A percentile compares a stretch with the other conserved stretches of the same genome.
phyloP scores from a whole-genome alignment of 1,140 invertebrate species.

The Phenacoccus solenopsis region DNA sequence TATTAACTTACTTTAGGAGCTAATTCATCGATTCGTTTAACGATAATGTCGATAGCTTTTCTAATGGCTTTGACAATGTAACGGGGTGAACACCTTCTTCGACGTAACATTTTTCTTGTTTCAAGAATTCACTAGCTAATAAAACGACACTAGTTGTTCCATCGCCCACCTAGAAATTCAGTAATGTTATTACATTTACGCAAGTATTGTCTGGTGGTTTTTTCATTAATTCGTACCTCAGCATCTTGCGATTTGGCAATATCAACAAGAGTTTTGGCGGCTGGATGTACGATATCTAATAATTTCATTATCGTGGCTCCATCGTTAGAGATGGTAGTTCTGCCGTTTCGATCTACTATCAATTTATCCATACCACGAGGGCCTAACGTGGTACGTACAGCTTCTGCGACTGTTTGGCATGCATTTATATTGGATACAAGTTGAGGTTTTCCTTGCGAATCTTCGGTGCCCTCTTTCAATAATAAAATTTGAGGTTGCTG shows the following conservation, averaged over 20 bases:
- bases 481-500: constrained; percentile 97
- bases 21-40: constrained; percentile 74
- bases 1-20: constrained; percentile 51
- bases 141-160: constrained; percentile 95
- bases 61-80: constrained; percentile 80
- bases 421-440: constrained; percentile 98
- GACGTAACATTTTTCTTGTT: constrained; percentile 86
- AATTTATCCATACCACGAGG: constrained; percentile 99
- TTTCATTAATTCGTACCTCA: constrained; percentile 61
- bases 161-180: constrained; percentile 77
- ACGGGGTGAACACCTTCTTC: constrained; percentile 96
- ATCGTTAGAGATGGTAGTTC: constrained; percentile 97
- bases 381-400: constrained; percentile 90
- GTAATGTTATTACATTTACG: neutral
- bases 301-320: constrained; percentile 98
- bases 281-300: constrained; percentile 93
- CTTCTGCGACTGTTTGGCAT: constrained; percentile 91
- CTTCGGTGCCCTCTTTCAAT: constrained; percentile 95
- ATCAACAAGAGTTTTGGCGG: constrained; percentile 93
- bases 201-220: neutral
- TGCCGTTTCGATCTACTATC: constrained; percentile 78
- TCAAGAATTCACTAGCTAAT: constrained; percentile 88
- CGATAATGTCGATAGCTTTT: constrained; percentile 61
- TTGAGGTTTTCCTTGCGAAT: constrained; percentile 89
- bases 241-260: constrained; percentile 99